Conservation (phyloP, 2,888 invertebrate genomes). For the Pachliopta kotzebuea region DNA sequence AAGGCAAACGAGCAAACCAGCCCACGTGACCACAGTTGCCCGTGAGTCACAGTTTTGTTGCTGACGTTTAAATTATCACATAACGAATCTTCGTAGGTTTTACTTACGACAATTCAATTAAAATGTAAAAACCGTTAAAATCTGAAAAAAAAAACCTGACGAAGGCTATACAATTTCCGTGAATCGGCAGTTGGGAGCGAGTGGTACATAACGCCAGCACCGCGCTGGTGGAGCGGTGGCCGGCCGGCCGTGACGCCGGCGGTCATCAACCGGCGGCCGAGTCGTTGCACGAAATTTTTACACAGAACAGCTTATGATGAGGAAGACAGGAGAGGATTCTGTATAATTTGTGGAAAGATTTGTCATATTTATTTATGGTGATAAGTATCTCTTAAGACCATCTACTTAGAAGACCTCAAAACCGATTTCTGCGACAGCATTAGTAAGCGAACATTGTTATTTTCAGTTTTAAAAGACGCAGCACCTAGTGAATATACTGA, state of each 20-base stretch:
- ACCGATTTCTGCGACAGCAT: no score
- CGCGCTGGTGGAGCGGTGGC: slow-evolving; percentile 29
- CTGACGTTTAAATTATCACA: no score
- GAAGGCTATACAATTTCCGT: slow-evolving; percentile 31
- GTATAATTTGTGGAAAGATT: not conserved
- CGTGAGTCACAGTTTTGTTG: no score
- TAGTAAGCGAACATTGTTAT: no score
- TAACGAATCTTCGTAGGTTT: not conserved
- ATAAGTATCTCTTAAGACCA: no score
- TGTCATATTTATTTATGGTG: no score
- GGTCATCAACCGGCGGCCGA: slow-evolving; percentile 38
- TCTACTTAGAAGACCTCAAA: no score
- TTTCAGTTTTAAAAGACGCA: no score
- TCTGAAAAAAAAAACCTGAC: slow-evolving; percentile 9
- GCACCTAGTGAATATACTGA: no score
- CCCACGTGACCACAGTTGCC: no score
- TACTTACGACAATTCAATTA: not conserved
- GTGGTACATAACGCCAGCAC: slow-evolving; percentile 10
- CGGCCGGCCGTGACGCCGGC: slow-evolving; percentile 38
- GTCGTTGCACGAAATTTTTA: slow-evolving; percentile 29
- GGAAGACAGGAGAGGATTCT: slow-evolving; percentile 9
- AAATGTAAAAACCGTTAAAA: not conserved
- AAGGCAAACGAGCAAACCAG: no score
- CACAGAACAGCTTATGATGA: slow-evolving; percentile 32
- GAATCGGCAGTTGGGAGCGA: slow-evolving; percentile 19